phyloP scores from a whole-genome alignment of 92 coral and sea anemone genomes.

The Diadumene lineata region DNA sequence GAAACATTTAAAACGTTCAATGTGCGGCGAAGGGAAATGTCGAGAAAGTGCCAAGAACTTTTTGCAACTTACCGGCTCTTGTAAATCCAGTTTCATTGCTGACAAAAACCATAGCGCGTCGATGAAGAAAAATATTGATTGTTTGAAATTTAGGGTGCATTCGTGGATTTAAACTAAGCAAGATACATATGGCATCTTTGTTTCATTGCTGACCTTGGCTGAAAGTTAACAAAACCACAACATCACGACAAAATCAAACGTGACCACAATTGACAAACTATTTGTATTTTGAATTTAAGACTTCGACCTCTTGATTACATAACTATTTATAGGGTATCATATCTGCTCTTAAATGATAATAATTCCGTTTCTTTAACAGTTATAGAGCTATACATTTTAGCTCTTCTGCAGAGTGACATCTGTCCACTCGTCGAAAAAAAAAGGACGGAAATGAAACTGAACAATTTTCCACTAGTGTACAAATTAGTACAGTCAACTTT shows the following conservation, averaged over 20 bases:
- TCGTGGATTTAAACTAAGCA: not conserved
- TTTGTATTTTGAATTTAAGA: not conserved
- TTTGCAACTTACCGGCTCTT: too few relatives aligned
- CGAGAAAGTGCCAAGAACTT: not conserved
- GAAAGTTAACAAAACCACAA: not conserved
- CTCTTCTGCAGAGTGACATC: too few relatives aligned
- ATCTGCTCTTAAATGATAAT: too few relatives aligned
- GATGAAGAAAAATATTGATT: not conserved
- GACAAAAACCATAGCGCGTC: too few relatives aligned
- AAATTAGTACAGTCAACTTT: too few relatives aligned
- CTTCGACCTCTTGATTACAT: not conserved
- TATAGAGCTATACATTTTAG: too few relatives aligned
- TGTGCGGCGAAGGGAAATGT: not conserved
- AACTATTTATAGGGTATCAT: not conserved
- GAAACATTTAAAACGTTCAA: not conserved
- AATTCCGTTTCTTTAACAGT: too few relatives aligned
- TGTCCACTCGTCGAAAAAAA: too few relatives aligned
- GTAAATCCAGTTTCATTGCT: too few relatives aligned
- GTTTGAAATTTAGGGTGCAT: not conserved
- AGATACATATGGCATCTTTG: not conserved
- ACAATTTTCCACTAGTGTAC: too few relatives aligned
- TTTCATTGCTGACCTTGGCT: not conserved
- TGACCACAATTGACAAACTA: not conserved
- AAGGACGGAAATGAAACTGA: too few relatives aligned
- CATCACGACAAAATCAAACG: not conserved